Percentiles rank a stretch among this genome's conserved stretches.
These are phyloP conservation scores for Rhabdornis inornatus DNA, from an alignment of 2,113 vertebrate species.

Conservation along the genomic window DNA sequence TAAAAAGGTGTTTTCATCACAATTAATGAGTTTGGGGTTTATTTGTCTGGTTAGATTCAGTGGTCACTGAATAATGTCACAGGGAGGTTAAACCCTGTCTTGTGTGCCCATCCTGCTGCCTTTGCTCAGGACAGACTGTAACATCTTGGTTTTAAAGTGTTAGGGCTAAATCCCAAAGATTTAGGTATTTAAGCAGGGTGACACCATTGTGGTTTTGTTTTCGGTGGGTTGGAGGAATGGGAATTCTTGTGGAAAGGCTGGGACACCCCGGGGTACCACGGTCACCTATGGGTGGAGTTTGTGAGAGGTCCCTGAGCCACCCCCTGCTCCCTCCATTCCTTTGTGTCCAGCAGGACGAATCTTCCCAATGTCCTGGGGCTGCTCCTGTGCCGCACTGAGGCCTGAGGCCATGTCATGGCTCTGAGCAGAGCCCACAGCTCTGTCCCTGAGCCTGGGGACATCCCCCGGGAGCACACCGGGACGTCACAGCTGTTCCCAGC, in stretches of 20 bases:
- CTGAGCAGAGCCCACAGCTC: background rate
- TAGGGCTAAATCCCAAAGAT: background rate
- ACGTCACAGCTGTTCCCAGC: accelerated
- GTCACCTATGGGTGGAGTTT: accelerated
- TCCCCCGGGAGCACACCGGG: accelerated
- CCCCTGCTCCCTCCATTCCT: background rate
- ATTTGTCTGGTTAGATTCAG: background rate
- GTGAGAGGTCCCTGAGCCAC: background rate
- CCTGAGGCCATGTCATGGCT: accelerated
- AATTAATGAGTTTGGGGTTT: background rate
- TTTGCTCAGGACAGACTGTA: background rate
- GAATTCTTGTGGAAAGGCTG: background rate
- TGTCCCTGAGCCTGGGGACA: background rate
- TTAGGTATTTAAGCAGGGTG: background rate
- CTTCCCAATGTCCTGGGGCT: accelerated
- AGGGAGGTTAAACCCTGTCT: background rate
- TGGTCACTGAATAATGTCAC: background rate
- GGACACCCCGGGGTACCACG: accelerated
- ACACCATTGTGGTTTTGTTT: background rate
- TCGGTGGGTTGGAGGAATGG: background rate
- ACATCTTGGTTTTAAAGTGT: accelerated
- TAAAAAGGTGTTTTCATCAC: background rate
- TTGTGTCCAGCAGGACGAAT: accelerated
- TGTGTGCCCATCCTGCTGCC: background rate
- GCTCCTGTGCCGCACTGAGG: accelerated